Percentiles rank a stretch among this genome's conserved stretches.
Evolutionary conservation across 2,888 invertebrate species (phyloP).

Genomic region (Parnassius apollo): DNA sequence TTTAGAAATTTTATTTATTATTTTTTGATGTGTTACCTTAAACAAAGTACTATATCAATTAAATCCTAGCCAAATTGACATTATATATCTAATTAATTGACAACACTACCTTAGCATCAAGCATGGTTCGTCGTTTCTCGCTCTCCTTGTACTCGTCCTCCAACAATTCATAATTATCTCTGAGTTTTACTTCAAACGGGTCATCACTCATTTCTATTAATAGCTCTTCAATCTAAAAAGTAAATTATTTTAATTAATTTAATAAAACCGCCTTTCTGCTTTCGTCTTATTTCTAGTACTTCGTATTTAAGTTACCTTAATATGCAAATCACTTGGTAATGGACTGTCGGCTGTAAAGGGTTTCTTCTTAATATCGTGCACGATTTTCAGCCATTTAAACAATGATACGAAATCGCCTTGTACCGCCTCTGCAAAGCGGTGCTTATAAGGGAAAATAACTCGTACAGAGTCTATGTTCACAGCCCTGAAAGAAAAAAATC

Average conservation of each 20-base stretch:
- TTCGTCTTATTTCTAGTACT: no score
- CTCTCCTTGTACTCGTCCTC: constrained; percentile 98
- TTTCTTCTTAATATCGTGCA: constrained; percentile 87
- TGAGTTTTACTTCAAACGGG: constrained; percentile 97
- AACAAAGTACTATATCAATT: no score
- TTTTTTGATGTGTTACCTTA: no score
- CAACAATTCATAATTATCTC: constrained; percentile 96
- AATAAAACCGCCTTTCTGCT: no score
- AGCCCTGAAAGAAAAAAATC: constrained; percentile 53
- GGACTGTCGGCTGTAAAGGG: constrained; percentile 86
- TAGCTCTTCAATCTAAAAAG: constrained; percentile 88
- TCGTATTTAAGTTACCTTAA: constrained; percentile 82
- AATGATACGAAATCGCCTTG: constrained; percentile 94
- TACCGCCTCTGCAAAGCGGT: constrained; percentile 92
- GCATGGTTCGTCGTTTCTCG: constrained; percentile 91
- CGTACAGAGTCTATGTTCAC: constrained; percentile 84
- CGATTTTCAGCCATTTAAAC: constrained; percentile 95
- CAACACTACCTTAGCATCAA: constrained; percentile 88
- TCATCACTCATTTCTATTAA: constrained; percentile 97
- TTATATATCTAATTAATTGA: no score
- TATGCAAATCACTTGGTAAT: constrained; percentile 93
- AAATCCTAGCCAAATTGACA: no score
- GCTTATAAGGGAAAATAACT: constrained; percentile 91
- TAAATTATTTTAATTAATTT: no score
- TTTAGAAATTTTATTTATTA: no score